Percentiles rank a stretch among this genome's conserved stretches.
Evolutionary conservation across 2,797 vertebrate genomes (phyloP).

Genomic region (Halcyon smyrnensis): DNA sequence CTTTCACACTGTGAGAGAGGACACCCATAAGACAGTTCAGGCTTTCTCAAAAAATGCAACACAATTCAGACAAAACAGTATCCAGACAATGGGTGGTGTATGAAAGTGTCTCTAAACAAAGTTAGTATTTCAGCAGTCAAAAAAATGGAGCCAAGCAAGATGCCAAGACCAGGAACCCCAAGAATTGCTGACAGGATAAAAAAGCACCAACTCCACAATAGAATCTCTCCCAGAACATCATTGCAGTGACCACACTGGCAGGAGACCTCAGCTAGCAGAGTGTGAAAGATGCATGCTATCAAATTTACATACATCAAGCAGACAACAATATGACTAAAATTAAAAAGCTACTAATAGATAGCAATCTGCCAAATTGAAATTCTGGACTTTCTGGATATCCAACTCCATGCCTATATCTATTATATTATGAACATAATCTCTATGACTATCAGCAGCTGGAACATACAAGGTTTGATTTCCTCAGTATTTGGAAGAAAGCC

Average conservation of each 20-base stretch:
- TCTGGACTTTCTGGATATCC: neutral
- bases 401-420: neutral
- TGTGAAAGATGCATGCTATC: neutral
- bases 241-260: neutral
- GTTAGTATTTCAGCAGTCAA: neutral
- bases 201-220: neutral
- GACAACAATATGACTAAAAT: constrained; percentile 37
- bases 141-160: neutral
- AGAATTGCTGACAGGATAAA: neutral
- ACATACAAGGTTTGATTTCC: neutral
- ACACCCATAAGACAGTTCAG: neutral
- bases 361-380: neutral
- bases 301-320: constrained; percentile 27
- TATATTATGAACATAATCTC: neutral
- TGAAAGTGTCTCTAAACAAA: neutral
- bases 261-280: neutral
- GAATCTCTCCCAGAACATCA: neutral
- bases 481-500: neutral
- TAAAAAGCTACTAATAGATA: constrained; percentile 20
- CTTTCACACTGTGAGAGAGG: neutral
- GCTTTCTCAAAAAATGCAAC: neutral
- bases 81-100: neutral
- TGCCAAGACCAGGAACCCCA: neutral
- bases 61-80: neutral
- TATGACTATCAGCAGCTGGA: neutral